Evolutionary conservation across 2,888 invertebrate species (phyloP).

Genomic region (Drosophila atripex): DNA sequence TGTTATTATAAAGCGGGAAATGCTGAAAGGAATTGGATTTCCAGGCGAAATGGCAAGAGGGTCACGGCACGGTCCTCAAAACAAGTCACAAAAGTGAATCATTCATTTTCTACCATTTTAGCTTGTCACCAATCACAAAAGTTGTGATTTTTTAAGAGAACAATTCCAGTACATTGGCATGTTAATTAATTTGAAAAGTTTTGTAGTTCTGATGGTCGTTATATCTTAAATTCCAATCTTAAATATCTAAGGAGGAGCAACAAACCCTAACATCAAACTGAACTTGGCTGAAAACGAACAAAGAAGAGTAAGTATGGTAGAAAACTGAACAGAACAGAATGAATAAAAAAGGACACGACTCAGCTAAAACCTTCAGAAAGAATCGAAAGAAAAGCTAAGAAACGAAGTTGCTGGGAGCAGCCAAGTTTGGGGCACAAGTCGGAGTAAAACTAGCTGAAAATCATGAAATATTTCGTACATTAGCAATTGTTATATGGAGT

Average conservation of each 20-base stretch:
- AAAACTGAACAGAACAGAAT: slow-evolving; percentile 54
- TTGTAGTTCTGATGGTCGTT: background rate
- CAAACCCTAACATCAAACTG: slow-evolving; percentile 44
- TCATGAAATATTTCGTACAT: slow-evolving; percentile 78
- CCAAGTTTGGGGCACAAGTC: slow-evolving; percentile 6
- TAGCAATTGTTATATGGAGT: slow-evolving; percentile 63
- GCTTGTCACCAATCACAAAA: slow-evolving; percentile 28
- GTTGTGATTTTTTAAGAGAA: background rate
- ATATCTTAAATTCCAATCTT: background rate
- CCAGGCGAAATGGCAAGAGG: slow-evolving; percentile 24
- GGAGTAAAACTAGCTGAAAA: slow-evolving; percentile 57
- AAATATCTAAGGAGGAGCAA: slow-evolving; percentile 28
- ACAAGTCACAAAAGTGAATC: slow-evolving; percentile 63
- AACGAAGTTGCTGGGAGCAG: slow-evolving; percentile 1
- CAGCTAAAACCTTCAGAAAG: slow-evolving; percentile 44
- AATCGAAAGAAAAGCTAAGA: slow-evolving; percentile 21
- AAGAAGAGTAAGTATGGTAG: slow-evolving; percentile 12
- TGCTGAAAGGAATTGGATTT: background rate
- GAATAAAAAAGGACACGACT: slow-evolving; percentile 57
- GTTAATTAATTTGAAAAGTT: background rate
- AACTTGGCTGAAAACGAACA: slow-evolving; percentile 53
- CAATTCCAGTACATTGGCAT: background rate
- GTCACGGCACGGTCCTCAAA: slow-evolving; percentile 25
- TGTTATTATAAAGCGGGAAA: slow-evolving; percentile 21
- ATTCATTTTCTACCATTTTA: slow-evolving; percentile 43